Evolutionary conservation across 2,888 invertebrate species (phyloP).

Genomic region (Dryococelus australis): DNA sequence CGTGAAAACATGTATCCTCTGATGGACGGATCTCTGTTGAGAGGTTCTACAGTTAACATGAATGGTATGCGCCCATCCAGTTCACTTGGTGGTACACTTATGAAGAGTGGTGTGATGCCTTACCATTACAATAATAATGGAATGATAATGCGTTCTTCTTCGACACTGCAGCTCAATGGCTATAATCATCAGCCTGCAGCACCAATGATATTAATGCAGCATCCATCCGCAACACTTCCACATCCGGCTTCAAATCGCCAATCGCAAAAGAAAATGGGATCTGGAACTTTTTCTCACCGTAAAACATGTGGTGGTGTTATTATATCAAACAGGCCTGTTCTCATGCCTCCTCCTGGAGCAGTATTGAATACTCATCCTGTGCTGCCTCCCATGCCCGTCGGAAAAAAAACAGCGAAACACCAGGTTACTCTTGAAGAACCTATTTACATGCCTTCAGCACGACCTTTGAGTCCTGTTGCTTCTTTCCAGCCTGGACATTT

Average conservation of each 20-base stretch:
- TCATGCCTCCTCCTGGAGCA: conserved; percentile 34
- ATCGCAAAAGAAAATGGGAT: conserved; percentile 44
- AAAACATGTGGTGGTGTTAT: conserved; percentile 37
- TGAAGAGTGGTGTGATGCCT: conserved; percentile 30
- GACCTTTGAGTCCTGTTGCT: conserved; percentile 66
- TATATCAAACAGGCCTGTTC: conserved; percentile 40
- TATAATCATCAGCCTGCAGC: conserved; percentile 33
- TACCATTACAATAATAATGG: conserved; percentile 57
- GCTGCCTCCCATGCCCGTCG: conserved; percentile 48
- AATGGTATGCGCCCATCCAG: conserved; percentile 48
- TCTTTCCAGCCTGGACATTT: conserved; percentile 68
- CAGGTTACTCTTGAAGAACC: conserved; percentile 60
- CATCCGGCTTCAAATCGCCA: conserved; percentile 50
- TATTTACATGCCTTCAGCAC: conserved; percentile 64
- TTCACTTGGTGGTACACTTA: conserved; percentile 48
- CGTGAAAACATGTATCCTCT: conserved; percentile 60
- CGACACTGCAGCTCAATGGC: conserved; percentile 35
- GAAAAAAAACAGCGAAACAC: conserved; percentile 43
- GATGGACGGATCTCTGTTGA: conserved; percentile 58
- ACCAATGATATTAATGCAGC: conserved; percentile 37
- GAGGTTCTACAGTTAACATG: conserved; percentile 39
- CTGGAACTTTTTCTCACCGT: conserved; percentile 49
- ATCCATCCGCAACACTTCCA: conserved; percentile 51
- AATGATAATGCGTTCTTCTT: conserved; percentile 38
- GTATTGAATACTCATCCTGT: conserved; percentile 48